Evolutionary conservation across 2,797 vertebrate species (phyloP), one percentile per base, ranked within the genome.

Genomic region (Silurus aristotelis): DNA sequence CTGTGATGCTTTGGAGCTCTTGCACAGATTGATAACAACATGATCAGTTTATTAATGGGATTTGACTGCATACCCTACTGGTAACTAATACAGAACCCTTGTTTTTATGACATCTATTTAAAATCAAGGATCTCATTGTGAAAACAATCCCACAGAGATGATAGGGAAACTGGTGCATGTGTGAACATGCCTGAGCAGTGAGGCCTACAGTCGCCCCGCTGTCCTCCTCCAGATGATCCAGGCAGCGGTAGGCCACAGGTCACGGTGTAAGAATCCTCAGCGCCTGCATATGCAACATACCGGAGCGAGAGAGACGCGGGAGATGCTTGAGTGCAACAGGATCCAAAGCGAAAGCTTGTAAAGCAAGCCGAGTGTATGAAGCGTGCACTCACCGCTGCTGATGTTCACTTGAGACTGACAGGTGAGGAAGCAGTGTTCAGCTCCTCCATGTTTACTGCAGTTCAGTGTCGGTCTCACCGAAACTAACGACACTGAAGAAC

Each of bases 261-360:
- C 92, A 99, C 95, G 70, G 95, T 97, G 92, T 98, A 99, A 91
- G 97, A 96, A 94, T 98, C 98, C 92, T 97, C 94, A 79, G 90
- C 92, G 87, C 95, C 96, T 96, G 91, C 91, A 90, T 91, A 92
- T 92, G 92, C 90, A 93, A 46, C 52, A 71, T n/a, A 78, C 38
- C 66, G 13, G 52, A 78, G 61, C 0, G 27, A 56, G 27, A 77
- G 48, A 52, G 48, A 77, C n/a, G 10, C 14, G 0, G 46, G 22
- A 52, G 43, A 25, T 19, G 14, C 1, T 43, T 27, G 43, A 61
- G 58, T 46, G 31, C 31, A 38, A 61, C 13, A 4, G 7, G 58
- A 63, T 20, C 31, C 1, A 0, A n/a, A 46, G 55, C 6, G 55
- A 25, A 79, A 64, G 78, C 10, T 22, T 19, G 78, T 66, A 6